Percentiles rank a stretch among this genome's conserved stretches.
Evolutionary conservation across 2,797 vertebrate species (phyloP).

Genomic region (Harpagifer antarcticus): DNA sequence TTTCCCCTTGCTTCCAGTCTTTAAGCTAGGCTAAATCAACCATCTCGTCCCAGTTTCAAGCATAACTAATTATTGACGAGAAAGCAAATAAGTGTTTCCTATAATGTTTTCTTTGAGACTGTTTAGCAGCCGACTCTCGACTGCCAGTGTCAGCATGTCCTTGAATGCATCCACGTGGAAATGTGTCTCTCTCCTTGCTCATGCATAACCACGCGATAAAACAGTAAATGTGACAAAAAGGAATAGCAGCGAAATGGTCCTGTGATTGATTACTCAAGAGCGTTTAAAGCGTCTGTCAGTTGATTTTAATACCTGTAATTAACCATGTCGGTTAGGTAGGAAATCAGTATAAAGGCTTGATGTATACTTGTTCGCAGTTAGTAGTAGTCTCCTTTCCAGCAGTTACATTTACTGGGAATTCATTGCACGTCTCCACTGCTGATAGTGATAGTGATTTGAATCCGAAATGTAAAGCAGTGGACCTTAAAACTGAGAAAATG

Average conservation of each 20-base stretch:
- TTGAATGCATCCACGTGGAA: constrained; percentile 7
- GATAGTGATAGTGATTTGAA: constrained; percentile 27
- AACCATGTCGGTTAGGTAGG: neutral
- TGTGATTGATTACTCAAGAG: neutral
- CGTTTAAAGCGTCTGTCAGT: neutral
- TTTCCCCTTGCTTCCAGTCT: neutral
- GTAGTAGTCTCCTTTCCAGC: constrained; percentile 9
- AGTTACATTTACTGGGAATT: constrained; percentile 31
- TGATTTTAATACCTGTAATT: constrained; percentile 20
- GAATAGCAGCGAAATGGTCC: neutral
- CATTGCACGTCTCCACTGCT: constrained; percentile 13
- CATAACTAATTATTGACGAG: neutral
- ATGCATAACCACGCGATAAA: neutral
- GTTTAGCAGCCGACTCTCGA: neutral
- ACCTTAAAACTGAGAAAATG: constrained; percentile 28
- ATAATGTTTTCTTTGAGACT: neutral
- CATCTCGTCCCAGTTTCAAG: neutral
- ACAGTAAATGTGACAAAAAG: constrained; percentile 1
- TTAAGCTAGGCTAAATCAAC: neutral
- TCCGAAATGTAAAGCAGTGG: constrained; percentile 45
- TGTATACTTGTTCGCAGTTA: neutral
- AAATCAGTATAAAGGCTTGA: constrained; percentile 1
- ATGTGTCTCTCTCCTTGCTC: neutral
- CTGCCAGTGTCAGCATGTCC: constrained; percentile 1
- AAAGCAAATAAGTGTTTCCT: neutral